phyloP scores from a whole-genome alignment of 1,140 invertebrate species.

The Chironomus striatipennis region DNA sequence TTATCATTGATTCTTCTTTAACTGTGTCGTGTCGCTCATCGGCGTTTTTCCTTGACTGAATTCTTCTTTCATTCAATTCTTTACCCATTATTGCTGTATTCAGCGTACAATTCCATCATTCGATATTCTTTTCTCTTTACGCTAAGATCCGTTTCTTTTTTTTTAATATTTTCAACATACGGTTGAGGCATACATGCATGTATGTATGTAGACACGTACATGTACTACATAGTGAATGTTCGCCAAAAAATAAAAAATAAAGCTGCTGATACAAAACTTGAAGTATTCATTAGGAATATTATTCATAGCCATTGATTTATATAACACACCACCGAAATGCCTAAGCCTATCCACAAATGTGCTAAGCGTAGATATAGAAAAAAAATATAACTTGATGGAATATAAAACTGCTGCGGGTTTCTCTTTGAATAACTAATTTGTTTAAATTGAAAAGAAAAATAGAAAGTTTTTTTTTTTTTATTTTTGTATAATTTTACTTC shows the following conservation, averaged over 20 bases:
- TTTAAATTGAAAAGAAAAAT: slow-evolving; percentile 23
- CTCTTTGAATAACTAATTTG: slow-evolving; percentile 23
- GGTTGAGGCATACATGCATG: too few relatives aligned
- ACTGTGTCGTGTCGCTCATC: slow-evolving; percentile 1
- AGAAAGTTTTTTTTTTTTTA: slow-evolving; percentile 22
- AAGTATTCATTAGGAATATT: neutral
- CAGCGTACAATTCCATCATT: neutral
- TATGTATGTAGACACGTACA: neutral
- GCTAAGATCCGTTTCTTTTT: slow-evolving; percentile 10
- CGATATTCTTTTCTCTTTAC: neutral
- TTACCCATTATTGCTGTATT: neutral
- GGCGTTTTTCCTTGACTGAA: slow-evolving; percentile 13
- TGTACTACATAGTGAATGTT: neutral
- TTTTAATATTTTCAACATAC: too few relatives aligned
- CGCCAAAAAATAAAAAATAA: neutral
- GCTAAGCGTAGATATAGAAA: slow-evolving; percentile 1
- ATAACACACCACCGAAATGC: neutral
- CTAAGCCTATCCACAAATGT: slow-evolving; percentile 12
- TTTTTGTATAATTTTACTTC: slow-evolving; percentile 3
- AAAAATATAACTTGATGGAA: neutral
- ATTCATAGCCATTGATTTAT: slow-evolving; percentile 9
- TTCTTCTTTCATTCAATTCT: slow-evolving; percentile 17
- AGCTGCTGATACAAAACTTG: neutral
- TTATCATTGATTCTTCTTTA: slow-evolving; percentile 20
- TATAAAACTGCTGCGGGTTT: slow-evolving; percentile 21